Evolutionary conservation across 92 coral and sea anemone species (phyloP), one percentile per base, ranked within the genome.

Genomic region (Umimayanthus chanpuru): DNA sequence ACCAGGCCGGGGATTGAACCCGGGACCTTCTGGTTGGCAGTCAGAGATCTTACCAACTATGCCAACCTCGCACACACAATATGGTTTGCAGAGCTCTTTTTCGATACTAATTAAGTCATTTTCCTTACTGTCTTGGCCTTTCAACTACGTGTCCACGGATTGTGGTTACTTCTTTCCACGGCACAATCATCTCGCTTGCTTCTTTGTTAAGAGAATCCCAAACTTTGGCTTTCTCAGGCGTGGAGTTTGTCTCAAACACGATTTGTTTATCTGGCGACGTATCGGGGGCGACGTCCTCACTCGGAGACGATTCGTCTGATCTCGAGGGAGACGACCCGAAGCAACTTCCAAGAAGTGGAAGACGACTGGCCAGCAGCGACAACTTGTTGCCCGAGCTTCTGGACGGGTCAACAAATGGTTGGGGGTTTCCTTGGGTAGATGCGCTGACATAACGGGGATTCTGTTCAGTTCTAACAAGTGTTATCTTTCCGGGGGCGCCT

Each of bases 261-360:
- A 28, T 25, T 23, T 83, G 56, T 44, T 32, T 71, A 4, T 67
- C 44, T 26, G 87, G 87, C 25, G 39, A 68, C 67, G 36, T 5
- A 44, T 15, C 15, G 3, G 64, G 64, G 14, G 87, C 5, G 4
- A 15, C 58, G 86, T 40, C 32, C 50, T 0, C 12, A 5, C 4
- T n/a, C 6, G 65, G 41, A 43, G 49, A 70, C 2, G 61, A 50
- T 15, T 44, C 79, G 29, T 83, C 87, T 43, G 87, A 47, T 6
- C 65, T 70, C 1, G 77, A 21, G 29, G 85, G 78, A 21, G 76
- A 70, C 4, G 87, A 83, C 9, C 87, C 87, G 25, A 83, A 83
- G 20, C 87, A 83, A 38, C 66, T 83, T 29, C 87, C 78, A n/a
- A 83, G 77, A 16, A 43, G n/a, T 2, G 87, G 67, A 41, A 83